phyloP scores from a whole-genome alignment of 2,888 invertebrate genomes.

The Phyto melanocephala region DNA sequence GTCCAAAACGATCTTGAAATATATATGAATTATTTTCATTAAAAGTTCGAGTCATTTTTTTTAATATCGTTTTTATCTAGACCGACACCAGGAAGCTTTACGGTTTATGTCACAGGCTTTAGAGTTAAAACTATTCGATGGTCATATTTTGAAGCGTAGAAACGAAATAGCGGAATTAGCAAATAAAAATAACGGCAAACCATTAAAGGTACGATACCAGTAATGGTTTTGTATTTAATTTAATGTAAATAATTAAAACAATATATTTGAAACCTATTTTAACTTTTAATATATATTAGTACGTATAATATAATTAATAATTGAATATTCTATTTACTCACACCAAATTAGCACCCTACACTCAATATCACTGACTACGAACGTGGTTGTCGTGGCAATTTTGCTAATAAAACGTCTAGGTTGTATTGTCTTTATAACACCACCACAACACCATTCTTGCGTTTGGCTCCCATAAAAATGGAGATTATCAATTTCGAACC shows the following conservation, averaged over 20 bases:
- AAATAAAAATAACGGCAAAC: neutral
- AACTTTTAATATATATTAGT: too few species aligned
- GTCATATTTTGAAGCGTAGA: slow-evolving; percentile 65
- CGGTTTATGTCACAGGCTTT: slow-evolving; percentile 65
- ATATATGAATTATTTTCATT: too few species aligned
- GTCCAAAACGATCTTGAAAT: too few species aligned
- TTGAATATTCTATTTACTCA: too few species aligned
- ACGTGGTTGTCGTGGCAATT: slow-evolving; percentile 72
- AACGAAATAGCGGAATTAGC: slow-evolving; percentile 64
- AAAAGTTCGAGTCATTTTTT: neutral
- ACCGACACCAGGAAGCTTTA: slow-evolving; percentile 66
- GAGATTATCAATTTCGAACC: slow-evolving; percentile 72
- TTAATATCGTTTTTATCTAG: too few species aligned
- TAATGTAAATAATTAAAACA: too few species aligned
- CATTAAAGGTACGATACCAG: slow-evolving; percentile 63
- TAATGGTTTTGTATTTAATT: too few species aligned
- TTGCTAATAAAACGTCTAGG: slow-evolving; percentile 34
- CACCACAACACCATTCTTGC: slow-evolving; percentile 70
- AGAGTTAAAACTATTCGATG: slow-evolving; percentile 55
- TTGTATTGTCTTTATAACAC: slow-evolving; percentile 72
- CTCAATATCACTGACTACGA: slow-evolving; percentile 56
- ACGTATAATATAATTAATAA: too few species aligned
- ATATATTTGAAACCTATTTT: too few species aligned
- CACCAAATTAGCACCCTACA: neutral
- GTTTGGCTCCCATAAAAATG: slow-evolving; percentile 74